These are phyloP conservation scores for Carcina quercana DNA, from an alignment of 2,888 invertebrate species.

Conservation along the genomic window DNA sequence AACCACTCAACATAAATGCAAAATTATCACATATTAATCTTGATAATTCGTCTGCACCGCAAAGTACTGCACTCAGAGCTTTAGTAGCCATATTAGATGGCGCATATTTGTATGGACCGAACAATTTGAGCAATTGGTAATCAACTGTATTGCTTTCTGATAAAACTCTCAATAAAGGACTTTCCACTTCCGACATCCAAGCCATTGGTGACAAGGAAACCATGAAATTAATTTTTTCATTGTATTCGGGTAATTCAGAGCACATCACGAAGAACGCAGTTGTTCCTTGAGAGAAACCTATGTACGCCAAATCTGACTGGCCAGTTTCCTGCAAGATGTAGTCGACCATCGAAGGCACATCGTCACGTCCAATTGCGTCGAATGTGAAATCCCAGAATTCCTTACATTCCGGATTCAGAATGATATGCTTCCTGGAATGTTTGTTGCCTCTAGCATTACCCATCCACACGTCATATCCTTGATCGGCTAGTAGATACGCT, in stretches of 20 bases:
- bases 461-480: constrained; percentile 82
- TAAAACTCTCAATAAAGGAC: constrained; percentile 20
- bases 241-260: constrained; percentile 73
- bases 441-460: constrained; percentile 85
- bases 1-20: constrained; percentile 4
- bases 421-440: constrained; percentile 67
- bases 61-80: not conserved
- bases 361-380: constrained; percentile 82
- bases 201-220: constrained; percentile 77
- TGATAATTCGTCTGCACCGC: not conserved
- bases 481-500: constrained; percentile 73
- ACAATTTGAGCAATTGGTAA: not conserved
- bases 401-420: constrained; percentile 29
- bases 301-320: constrained; percentile 73
- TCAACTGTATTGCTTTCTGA: not conserved
- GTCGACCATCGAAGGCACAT: constrained; percentile 84
- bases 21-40: constrained; percentile 9
- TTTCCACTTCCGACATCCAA: constrained; percentile 57
- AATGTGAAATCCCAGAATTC: constrained; percentile 78
- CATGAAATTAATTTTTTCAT: constrained; percentile 72
- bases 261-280: constrained; percentile 77
- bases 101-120: constrained; percentile 1
- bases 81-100: not conserved
- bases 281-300: constrained; percentile 85
- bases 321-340: constrained; percentile 70